These are phyloP conservation scores for Rhynchomys soricoides DNA, from an alignment of 2,113 vertebrate species.

Conservation along the genomic window DNA sequence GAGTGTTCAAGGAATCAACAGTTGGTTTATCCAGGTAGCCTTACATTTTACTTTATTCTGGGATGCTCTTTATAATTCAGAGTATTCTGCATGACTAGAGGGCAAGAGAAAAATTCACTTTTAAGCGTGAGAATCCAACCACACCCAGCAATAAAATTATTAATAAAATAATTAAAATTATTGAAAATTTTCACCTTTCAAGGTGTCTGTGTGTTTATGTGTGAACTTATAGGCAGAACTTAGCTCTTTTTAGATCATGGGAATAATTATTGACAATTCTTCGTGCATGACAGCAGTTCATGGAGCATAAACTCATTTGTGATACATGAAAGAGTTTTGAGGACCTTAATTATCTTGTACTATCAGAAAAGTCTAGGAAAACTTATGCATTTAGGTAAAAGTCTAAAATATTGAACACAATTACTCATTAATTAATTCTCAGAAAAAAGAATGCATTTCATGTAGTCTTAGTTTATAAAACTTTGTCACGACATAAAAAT, in stretches of 20 bases:
- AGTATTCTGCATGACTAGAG: background rate
- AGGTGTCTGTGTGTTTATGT: background rate
- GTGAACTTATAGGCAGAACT: background rate
- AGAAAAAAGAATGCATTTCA: background rate
- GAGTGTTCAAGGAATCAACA: background rate
- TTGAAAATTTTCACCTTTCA: background rate
- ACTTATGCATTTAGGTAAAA: background rate
- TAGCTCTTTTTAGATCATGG: background rate
- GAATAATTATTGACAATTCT: background rate
- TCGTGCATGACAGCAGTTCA: background rate
- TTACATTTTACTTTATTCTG: background rate
- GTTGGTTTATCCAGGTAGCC: background rate
- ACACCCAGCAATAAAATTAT: background rate
- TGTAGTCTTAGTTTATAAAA: background rate
- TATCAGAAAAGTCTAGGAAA: background rate
- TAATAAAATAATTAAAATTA: too few relatives aligned
- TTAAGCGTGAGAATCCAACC: background rate
- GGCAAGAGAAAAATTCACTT: background rate
- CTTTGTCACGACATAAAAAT: slow-evolving; percentile 1
- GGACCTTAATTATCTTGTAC: background rate
- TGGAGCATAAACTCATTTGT: background rate
- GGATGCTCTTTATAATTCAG: background rate
- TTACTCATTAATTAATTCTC: background rate
- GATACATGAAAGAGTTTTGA: background rate
- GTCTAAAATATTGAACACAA: background rate